Evolutionary conservation across 2,797 vertebrate species (phyloP), one percentile per base, ranked within the genome.

Genomic region (Salarias fasciatus): DNA sequence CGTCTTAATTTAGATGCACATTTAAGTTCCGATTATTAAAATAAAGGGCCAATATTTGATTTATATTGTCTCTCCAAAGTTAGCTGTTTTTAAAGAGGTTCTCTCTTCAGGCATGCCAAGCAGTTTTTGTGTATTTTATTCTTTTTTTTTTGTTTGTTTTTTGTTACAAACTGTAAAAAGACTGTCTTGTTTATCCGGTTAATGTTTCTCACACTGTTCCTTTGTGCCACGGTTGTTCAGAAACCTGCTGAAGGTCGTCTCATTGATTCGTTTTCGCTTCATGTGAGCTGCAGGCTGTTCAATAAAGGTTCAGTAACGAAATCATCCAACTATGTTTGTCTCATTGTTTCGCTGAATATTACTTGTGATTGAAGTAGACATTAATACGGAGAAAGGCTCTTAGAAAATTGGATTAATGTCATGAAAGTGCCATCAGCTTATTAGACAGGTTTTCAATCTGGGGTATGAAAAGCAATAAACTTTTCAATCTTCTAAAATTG

Each of bases 281-380:
- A 24, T 24, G 18, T 24, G 18, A 35, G 6, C 33, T 6, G 6
- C 2, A 35, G 9, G 33, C 33, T 35, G 33, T 2, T 45, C 10
- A 88, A 87, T 86, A 86, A 85, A 83, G 15, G n/a, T 13, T 70
- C n/a, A 59, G 2, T 35, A 49, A 24, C 15, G n/a, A 51, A 59
- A 8, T 14, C 18, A 24, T 24, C 2, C 24, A 24, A 24, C 18
- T 24, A n/a, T n/a, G 2, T 42, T 1, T 10, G 15, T 18, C n/a
- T n/a, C n/a, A n/a, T 9, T 35, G 6, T 9, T 35, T 35, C 35
- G 35, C 6, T 35, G 33, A 35, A 35, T 6, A 24, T 24, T 24
- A 24, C 24, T 18, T 24, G 18, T 24, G 18, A 24, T 24, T 18
- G 3, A 24, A 18, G 18, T 24, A 24, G 18, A 24, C 24, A 18